phyloP scores from a whole-genome alignment of 1,140 invertebrate genomes.

The Drosophila lacteicornis region DNA sequence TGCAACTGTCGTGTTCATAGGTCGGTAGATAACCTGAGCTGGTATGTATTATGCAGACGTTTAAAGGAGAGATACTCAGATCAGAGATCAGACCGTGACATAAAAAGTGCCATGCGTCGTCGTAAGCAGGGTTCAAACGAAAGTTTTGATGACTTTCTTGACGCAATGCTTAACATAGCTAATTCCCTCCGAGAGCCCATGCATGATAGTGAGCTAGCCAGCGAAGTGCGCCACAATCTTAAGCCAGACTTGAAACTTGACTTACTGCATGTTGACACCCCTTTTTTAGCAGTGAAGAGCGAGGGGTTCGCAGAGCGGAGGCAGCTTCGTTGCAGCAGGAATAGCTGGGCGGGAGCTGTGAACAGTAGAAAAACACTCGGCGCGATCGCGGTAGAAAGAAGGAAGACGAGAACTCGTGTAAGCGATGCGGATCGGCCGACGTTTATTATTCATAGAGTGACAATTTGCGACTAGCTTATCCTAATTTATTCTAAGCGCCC shows the following conservation, averaged over 20 bases:
- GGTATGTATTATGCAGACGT: neutral
- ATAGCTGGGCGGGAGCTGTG: too few species aligned
- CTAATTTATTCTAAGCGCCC: too few species aligned
- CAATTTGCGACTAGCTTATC: too few species aligned
- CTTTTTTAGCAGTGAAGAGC: too few species aligned
- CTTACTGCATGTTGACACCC: too few species aligned
- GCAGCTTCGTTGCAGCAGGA: too few species aligned
- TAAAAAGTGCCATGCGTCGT: neutral
- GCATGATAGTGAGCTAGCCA: neutral
- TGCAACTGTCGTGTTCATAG: neutral
- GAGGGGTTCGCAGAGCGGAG: too few species aligned
- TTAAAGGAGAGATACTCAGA: neutral
- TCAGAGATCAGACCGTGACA: neutral
- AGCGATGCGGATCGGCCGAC: too few species aligned
- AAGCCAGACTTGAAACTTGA: neutral
- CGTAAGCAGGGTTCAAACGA: neutral
- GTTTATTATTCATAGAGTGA: too few species aligned
- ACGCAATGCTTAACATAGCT: neutral
- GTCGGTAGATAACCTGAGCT: neutral
- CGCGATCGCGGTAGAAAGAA: too few species aligned
- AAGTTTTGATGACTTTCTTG: neutral
- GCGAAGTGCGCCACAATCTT: neutral
- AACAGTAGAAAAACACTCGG: too few species aligned
- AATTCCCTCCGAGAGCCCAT: neutral
- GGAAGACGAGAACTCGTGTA: too few species aligned